phyloP scores from a whole-genome alignment of 1,140 invertebrate species.

The Nylanderia fulva region DNA sequence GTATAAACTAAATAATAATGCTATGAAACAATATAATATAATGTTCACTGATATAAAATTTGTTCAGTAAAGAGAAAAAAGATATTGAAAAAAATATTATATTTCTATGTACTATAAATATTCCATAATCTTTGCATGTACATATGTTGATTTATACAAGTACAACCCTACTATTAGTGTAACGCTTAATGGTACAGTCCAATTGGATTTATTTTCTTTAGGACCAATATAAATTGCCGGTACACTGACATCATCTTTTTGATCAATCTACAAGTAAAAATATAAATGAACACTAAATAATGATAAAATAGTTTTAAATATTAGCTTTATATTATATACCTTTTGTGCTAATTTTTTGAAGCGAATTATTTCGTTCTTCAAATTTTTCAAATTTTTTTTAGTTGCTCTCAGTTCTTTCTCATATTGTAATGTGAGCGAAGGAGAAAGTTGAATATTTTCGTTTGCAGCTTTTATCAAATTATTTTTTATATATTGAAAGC shows the following conservation, averaged over 20 bases:
- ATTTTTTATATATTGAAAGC: constrained; percentile 78
- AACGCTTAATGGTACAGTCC: constrained; percentile 74
- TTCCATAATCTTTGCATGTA: constrained; percentile 70
- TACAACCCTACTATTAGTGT: constrained; percentile 74
- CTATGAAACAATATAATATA: constrained; percentile 7
- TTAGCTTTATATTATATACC: constrained; percentile 66
- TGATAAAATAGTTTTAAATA: constrained; percentile 16
- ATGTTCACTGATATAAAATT: background rate
- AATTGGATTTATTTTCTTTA: constrained; percentile 71
- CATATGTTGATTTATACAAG: constrained; percentile 73
- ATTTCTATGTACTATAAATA: constrained; percentile 3
- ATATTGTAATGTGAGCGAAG: constrained; percentile 68
- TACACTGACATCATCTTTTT: constrained; percentile 67
- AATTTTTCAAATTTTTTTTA: constrained; percentile 65
- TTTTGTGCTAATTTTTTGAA: constrained; percentile 72
- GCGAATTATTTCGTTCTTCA: constrained; percentile 75
- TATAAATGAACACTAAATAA: constrained; percentile 13
- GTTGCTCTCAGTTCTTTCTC: constrained; percentile 70
- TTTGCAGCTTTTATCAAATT: constrained; percentile 65
- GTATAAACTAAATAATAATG: background rate
- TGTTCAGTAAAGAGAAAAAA: background rate
- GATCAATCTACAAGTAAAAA: constrained; percentile 71
- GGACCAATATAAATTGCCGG: constrained; percentile 77
- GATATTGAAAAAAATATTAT: constrained; percentile 10
- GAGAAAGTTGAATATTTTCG: constrained; percentile 54